These are phyloP conservation scores for Dolichoris vasculosae DNA, from an alignment of 1,140 invertebrate species.

Conservation along the genomic window DNA sequence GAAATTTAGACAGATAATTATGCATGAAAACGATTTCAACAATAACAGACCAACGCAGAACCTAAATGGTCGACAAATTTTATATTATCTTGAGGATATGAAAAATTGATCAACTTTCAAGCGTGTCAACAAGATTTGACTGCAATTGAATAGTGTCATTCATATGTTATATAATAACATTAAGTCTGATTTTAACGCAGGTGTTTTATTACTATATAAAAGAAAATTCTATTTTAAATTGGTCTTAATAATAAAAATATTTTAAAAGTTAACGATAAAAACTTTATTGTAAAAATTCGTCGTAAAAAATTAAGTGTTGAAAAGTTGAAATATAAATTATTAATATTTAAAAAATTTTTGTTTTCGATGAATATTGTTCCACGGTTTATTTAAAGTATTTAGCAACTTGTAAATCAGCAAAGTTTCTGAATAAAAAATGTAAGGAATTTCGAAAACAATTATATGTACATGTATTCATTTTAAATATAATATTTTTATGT, in stretches of 20 bases:
- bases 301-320: background rate
- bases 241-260: background rate
- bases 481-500: too few species aligned
- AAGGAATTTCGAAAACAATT: too few species aligned
- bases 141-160: background rate
- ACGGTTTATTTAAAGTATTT: background rate
- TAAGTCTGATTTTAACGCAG: background rate
- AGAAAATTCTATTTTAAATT: background rate
- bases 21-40: conserved; percentile 79
- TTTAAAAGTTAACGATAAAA: too few species aligned
- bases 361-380: background rate
- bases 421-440: too few species aligned
- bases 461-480: too few species aligned
- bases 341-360: background rate
- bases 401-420: too few species aligned
- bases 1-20: conserved; percentile 76
- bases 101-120: background rate
- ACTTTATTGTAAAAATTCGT: background rate
- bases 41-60: conserved; percentile 83
- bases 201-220: background rate
- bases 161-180: background rate
- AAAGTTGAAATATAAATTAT: background rate
- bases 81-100: background rate
- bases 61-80: conserved; percentile 72
- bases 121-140: background rate